phyloP scores from a whole-genome alignment of 2,113 vertebrate species.

The Stegastes partitus region DNA sequence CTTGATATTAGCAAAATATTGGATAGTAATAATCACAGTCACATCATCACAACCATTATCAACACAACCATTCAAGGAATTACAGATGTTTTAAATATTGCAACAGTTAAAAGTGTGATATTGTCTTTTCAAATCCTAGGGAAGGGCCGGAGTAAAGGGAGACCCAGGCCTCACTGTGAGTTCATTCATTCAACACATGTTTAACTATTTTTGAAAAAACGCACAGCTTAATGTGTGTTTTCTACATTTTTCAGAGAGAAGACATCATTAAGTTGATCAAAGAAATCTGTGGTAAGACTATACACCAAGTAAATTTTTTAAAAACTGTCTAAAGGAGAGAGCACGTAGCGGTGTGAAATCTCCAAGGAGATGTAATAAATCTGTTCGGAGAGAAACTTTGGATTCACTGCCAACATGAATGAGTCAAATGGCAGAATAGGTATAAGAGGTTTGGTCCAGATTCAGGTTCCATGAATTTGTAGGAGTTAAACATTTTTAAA shows the following conservation, averaged over 20 bases:
- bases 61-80: neutral
- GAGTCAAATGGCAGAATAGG: no score
- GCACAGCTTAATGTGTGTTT: neutral
- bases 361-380: neutral
- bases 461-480: no score
- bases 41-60: neutral
- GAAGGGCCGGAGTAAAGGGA: constrained; percentile 88
- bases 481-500: no score
- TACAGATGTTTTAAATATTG: neutral
- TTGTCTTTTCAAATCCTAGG: constrained; percentile 75
- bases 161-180: constrained; percentile 90
- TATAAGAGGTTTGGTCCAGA: no score
- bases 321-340: neutral
- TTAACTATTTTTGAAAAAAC: neutral
- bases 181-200: constrained; percentile 19
- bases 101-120: neutral
- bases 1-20: no score
- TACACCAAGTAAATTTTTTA: neutral
- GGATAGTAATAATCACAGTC: no score
- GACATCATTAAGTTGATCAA: constrained; percentile 93
- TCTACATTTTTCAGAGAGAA: constrained; percentile 85
- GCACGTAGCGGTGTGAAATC: no score
- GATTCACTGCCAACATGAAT: no score
- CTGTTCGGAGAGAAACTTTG: neutral
- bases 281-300: constrained; percentile 91